Evolutionary conservation across 1,140 invertebrate species (phyloP).

Genomic region (Trichomalopsis sarcophagae): DNA sequence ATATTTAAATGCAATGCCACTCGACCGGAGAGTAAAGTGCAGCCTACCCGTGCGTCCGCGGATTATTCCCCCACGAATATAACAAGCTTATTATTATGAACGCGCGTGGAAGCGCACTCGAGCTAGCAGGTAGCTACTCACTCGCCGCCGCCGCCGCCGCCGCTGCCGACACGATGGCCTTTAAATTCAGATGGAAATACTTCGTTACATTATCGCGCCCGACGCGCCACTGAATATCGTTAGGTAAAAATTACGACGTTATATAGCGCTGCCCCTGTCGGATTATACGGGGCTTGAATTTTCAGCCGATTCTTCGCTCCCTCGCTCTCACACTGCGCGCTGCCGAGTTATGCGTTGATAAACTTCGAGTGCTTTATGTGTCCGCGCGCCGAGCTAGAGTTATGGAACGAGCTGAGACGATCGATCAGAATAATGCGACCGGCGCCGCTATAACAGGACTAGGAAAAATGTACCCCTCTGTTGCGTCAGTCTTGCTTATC

Average conservation of each 20-base stretch:
- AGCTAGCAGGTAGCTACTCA: constrained; percentile 5
- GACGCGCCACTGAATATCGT: background rate
- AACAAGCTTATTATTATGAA: constrained; percentile 41
- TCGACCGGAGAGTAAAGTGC: constrained; percentile 41
- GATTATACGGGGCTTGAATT: constrained; percentile 23
- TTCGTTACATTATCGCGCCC: constrained; percentile 4
- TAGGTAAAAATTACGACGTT: background rate
- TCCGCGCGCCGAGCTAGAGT: background rate
- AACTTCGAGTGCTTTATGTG: constrained; percentile 9
- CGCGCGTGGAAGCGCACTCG: background rate
- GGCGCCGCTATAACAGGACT: background rate
- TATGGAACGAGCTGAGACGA: background rate
- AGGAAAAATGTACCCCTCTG: background rate
- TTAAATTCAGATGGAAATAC: constrained; percentile 37
- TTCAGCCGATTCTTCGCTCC: background rate
- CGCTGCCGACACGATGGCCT: background rate
- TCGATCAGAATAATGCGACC: background rate
- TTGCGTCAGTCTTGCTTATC: too few relatives aligned
- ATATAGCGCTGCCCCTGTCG: background rate
- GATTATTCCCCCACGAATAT: constrained; percentile 41
- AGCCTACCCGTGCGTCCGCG: background rate
- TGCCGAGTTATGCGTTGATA: background rate
- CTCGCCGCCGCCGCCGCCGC: background rate
- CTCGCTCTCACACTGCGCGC: background rate
- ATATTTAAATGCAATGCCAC: constrained; percentile 40